Evolutionary conservation across 2,888 invertebrate genomes (phyloP), one percentile per base, ranked within the genome.

Genomic region (Gortyna flavago): DNA sequence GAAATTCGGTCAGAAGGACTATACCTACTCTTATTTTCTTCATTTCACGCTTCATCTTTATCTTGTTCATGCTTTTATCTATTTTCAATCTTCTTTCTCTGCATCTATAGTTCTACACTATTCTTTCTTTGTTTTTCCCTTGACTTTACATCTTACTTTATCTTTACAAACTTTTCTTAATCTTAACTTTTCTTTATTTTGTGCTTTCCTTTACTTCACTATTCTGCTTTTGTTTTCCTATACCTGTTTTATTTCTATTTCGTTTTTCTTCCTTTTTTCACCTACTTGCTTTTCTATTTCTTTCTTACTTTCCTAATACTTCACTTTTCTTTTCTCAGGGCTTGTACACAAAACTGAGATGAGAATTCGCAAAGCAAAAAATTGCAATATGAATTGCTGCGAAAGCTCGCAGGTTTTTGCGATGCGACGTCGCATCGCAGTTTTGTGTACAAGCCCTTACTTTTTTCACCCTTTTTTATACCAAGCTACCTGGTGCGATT

Each of bases 401-500:
- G n/a, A n/a, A n/a, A n/a, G n/a, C n/a, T n/a, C n/a, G n/a, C n/a
- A n/a, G n/a, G n/a, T n/a, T n/a, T n/a, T n/a, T n/a, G n/a, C n/a
- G n/a, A n/a, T n/a, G n/a, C n/a, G n/a, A n/a, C n/a, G n/a, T n/a
- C n/a, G n/a, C n/a, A n/a, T n/a, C n/a, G n/a, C n/a, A n/a, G n/a
- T n/a, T n/a, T n/a, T n/a, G n/a, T n/a, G n/a, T n/a, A n/a, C n/a
- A n/a, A n/a, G n/a, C n/a, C n/a, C n/a, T 67, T 59, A 44, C n/a
- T 18, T 32, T 3, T 64, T 68, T 61, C n/a, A 35, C 21, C 25
- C 48, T 75, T 73, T 35, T 72, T 75, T 57, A 72, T 68, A 80
- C 69, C 68, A 88, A 91, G 91, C 92, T 93, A 92, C 94, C 93
- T 92, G 92, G 94, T 94, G 93, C 93, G 90, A 90, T 91, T 91